Evolutionary conservation across 92 coral and sea anemone genomes (phyloP), one percentile per base, ranked within the genome.

Genomic region (Pocillopora grandis): DNA sequence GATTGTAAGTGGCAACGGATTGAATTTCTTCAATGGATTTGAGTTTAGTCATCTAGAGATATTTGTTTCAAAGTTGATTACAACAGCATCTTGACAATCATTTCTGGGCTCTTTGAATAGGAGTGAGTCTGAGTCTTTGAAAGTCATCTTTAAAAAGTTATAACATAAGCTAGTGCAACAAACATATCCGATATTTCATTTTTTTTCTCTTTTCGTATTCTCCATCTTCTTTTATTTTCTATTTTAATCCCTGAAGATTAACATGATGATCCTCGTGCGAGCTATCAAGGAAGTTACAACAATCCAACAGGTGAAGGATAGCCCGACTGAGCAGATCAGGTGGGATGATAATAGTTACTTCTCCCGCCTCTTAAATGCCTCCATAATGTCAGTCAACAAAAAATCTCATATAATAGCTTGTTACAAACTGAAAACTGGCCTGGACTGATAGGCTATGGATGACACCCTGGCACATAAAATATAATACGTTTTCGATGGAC

Each of bases 311-410:
- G 52, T 35, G 18, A 27, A 68, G 48, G 72, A 68, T 1, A 68
- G 27, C 55, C 72, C 23, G 48, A 5, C 72, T 33, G 72, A 68
- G n/a, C 72, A 68, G 72, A 68, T 68, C 31, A 68, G 72, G 72
- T 68, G 72, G 0, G 55, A 15, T 42, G 0, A 42, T 42, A 3
- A 42, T 7, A 3, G 49, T 7, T 42, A 7, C 7, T 42, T 42
- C 49, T 42, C 49, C 49, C 27, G 27, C 27, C 27, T 27, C 7
- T 42, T 42, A 0, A 42, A 42, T 42, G 49, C 49, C 1, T 27
- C 27, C 27, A 23, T 23, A 23, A 42, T 42, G 3, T 42, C 7
- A 1, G 0, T 42, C 49, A 42, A 7, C 49, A 42, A 42, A 42
- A 0, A 42, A 42, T 3, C 49, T 3, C 7, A 0, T 1, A 3